These are phyloP conservation scores for Troglohyphantes excavatus DNA, from an alignment of 2,888 invertebrate genomes.

Conservation along the genomic window DNA sequence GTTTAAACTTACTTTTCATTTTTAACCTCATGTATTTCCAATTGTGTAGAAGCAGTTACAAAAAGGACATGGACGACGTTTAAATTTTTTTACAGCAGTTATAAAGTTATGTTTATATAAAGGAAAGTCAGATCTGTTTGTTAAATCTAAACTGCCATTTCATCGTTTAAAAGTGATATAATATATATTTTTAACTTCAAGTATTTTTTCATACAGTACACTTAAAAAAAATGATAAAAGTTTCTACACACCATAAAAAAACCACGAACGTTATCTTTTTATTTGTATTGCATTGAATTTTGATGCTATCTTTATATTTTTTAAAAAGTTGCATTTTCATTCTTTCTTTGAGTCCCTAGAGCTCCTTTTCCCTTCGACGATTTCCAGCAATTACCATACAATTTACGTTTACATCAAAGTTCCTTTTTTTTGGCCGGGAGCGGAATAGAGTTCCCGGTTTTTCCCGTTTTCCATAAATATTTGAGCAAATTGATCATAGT, in stretches of 20 bases:
- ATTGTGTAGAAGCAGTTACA: too few species aligned
- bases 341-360: not conserved
- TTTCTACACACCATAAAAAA: not conserved
- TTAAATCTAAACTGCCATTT: too few species aligned
- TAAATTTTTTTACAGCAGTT: too few species aligned
- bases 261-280: constrained; percentile 12
- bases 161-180: too few species aligned
- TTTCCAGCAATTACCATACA: constrained; percentile 66
- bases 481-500: constrained; percentile 49
- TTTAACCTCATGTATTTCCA: too few species aligned
- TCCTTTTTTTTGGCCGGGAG: not conserved
- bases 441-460: constrained; percentile 12
- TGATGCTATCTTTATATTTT: constrained; percentile 17
- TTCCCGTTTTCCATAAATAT: constrained; percentile 65
- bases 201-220: not conserved
- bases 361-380: not conserved
- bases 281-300: constrained; percentile 52
- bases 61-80: too few species aligned
- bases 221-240: not conserved
- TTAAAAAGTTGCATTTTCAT: not conserved
- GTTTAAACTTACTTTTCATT: too few species aligned
- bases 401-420: constrained; percentile 63
- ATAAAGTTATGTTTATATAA: too few species aligned
- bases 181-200: too few species aligned
- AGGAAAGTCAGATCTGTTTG: too few species aligned